phyloP scores from a whole-genome alignment of 2,888 invertebrate genomes.

The Adelognathus sp. region DNA sequence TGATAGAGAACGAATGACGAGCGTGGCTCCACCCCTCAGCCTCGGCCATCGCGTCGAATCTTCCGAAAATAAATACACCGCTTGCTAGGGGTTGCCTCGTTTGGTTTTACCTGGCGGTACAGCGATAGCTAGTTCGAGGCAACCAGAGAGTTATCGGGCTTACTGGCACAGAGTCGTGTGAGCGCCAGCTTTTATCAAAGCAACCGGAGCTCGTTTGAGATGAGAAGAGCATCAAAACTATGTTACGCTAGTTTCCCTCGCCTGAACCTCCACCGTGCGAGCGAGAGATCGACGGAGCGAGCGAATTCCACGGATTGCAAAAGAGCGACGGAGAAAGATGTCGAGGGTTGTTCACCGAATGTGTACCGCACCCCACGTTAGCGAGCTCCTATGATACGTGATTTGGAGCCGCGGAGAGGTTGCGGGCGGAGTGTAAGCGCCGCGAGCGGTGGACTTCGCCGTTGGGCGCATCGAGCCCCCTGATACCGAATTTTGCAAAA shows the following conservation, averaged over 20 bases:
- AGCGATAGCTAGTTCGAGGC: not conserved
- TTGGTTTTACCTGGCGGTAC: not conserved
- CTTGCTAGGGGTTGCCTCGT: not conserved
- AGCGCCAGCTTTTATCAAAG: not conserved
- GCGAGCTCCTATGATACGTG: not conserved
- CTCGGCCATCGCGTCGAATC: not conserved
- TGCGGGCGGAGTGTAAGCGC: not conserved
- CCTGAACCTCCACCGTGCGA: too few relatives aligned
- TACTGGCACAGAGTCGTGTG: not conserved
- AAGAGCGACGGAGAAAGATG: not conserved
- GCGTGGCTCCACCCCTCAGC: not conserved
- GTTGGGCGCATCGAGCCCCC: too few relatives aligned
- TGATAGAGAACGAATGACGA: not conserved
- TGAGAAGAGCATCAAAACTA: not conserved
- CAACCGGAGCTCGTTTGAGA: not conserved
- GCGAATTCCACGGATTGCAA: not conserved
- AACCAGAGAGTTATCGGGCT: not conserved
- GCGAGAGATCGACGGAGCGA: not conserved
- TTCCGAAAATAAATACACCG: not conserved
- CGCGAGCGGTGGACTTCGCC: not conserved
- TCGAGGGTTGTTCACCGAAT: not conserved
- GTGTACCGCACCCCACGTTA: not conserved
- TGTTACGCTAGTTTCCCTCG: not conserved
- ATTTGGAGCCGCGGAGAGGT: not conserved
- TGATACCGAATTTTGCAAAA: slow-evolving; percentile 65